These are phyloP conservation scores for Pelobates cultripes DNA, from an alignment of 2,797 vertebrate species.

Conservation along the genomic window DNA sequence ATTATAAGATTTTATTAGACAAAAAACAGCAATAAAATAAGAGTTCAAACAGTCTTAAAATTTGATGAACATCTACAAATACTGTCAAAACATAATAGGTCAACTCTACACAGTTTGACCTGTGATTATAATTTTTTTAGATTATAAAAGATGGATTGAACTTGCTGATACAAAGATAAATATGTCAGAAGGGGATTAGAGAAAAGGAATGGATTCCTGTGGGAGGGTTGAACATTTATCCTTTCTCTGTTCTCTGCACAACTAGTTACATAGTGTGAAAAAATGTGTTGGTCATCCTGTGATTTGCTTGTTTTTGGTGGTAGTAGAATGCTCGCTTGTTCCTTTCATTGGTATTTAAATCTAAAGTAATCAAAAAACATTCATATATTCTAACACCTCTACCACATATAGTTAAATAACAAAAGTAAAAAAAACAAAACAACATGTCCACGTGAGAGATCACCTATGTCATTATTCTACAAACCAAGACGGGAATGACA, in stretches of 20 bases:
- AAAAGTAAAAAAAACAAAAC: background rate
- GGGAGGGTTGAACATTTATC: constrained; percentile 10
- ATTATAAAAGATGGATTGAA: constrained; percentile 15
- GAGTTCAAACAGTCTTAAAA: background rate
- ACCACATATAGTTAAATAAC: too few species aligned
- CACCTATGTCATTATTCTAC: background rate
- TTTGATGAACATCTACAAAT: too few species aligned
- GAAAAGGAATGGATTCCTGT: constrained; percentile 29
- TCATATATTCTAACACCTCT: background rate
- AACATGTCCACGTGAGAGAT: background rate
- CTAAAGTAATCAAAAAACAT: background rate
- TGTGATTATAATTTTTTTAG: constrained; percentile 10
- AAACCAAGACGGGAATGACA: background rate
- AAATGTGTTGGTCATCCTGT: background rate
- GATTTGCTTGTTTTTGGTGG: background rate
- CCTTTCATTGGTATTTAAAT: background rate
- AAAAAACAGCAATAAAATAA: background rate
- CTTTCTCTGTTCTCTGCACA: background rate
- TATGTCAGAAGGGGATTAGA: constrained; percentile 29
- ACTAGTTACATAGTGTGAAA: constrained; percentile 1
- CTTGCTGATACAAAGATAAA: constrained; percentile 33
- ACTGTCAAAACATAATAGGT: background rate
- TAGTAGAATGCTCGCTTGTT: too few species aligned
- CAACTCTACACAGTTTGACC: background rate
- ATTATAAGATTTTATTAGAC: background rate